Base-by-base conservation (phyloP, 2,888 invertebrate species). In the Nemapogon koenigi region DNA sequence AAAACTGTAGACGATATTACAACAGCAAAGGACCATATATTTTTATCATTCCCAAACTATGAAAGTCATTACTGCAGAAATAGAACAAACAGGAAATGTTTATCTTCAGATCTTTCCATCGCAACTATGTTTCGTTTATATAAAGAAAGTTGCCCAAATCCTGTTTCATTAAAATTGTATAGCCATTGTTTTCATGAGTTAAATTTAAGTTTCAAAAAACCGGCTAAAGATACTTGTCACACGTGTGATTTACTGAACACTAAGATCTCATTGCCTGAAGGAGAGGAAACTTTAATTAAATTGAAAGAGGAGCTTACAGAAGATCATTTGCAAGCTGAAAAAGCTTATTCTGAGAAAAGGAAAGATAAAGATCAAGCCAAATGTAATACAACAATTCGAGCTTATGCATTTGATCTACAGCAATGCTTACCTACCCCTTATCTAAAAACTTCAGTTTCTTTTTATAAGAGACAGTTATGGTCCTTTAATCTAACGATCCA, bases 391-490 rank as follows among this genome's bases (percentile, higher is more conserved):
- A 28, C 19, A 10, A 28, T 35, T 11, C 33, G 28, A 35, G 42
- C 38, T 4, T 35, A 16, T 15, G 16, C 41, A 29, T 49, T 46
- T 35, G 49, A 50, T 30, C 30, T 47, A 13, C 48, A 47, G 35
- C 44, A 49, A 43, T 48, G 48, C 35, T 36, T 48, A 29, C 47
- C 45, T 8, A 50, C 46, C 16, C 46, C 47, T 25, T 38, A 22
- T 27, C 35, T 49, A 22, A 39, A 41, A 38, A 45, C 45, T 3
- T 37, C 35, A 38, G 41, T 46, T 11, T 38, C 40, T 29, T 48
- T 48, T 43, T 50, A 46, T 29, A 50, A 50, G 29, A 39, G 46
- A 32, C 46, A 45, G 14, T 35, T 49, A 6, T 47, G 45, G 46
- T 43, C 46, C 2, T 50, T 32, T 18, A 46, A 50, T 40, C 37